These are phyloP conservation scores for Icerya purchasi DNA, from an alignment of 2,888 invertebrate species.

Conservation along the genomic window DNA sequence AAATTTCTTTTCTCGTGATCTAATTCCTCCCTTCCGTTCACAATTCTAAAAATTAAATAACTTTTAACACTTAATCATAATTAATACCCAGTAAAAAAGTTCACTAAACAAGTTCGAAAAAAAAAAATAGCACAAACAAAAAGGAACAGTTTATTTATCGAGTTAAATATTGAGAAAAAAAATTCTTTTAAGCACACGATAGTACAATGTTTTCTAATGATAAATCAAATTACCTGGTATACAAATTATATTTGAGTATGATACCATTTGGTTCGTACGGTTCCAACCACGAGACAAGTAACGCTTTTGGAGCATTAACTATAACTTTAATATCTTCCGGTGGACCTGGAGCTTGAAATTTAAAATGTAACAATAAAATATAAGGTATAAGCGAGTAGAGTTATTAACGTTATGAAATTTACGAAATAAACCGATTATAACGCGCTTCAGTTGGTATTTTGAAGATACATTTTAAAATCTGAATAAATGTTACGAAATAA, in stretches of 20 bases:
- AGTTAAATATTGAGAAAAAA: too few species aligned
- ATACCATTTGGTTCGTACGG: slow-evolving; percentile 53
- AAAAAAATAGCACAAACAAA: not conserved
- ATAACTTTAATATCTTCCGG: slow-evolving; percentile 62
- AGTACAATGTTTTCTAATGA: too few species aligned
- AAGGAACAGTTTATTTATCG: too few species aligned
- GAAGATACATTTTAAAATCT: too few species aligned
- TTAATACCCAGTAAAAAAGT: too few species aligned
- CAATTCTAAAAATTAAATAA: slow-evolving; percentile 28
- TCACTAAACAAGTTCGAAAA: not conserved
- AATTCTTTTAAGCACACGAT: too few species aligned
- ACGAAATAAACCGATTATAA: too few species aligned
- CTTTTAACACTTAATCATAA: too few species aligned
- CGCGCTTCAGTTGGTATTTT: too few species aligned
- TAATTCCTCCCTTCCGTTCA: slow-evolving; percentile 43
- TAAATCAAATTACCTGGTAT: slow-evolving; percentile 31
- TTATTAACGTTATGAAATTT: not conserved
- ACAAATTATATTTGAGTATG: slow-evolving; percentile 50
- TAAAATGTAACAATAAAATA: too few species aligned
- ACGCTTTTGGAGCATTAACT: slow-evolving; percentile 46
- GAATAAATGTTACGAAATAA: too few species aligned
- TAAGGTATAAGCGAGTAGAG: not conserved
- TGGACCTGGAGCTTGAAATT: slow-evolving; percentile 43
- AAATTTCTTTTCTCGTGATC: slow-evolving; percentile 44
- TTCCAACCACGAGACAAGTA: slow-evolving; percentile 55